Evolutionary conservation across 2,797 vertebrate genomes (phyloP).

Genomic region (Percopsis omiscomaycus): DNA sequence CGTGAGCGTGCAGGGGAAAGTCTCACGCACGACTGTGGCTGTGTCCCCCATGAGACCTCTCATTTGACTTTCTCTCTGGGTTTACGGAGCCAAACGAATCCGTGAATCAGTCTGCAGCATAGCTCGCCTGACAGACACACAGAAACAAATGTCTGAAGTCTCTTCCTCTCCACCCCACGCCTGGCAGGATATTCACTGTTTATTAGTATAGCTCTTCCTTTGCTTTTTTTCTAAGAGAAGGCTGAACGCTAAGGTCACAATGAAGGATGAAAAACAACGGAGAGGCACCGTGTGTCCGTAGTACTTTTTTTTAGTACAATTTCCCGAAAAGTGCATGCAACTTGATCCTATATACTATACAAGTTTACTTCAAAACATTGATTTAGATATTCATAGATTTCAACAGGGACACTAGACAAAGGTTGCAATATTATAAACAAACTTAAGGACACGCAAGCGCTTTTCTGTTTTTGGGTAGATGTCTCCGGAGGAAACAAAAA

Average conservation of each 20-base stretch:
- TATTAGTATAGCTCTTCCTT: slow-evolving; percentile 41
- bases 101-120: slow-evolving; percentile 13
- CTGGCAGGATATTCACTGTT: slow-evolving; percentile 38
- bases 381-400: no score
- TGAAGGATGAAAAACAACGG: slow-evolving; percentile 28
- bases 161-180: background rate
- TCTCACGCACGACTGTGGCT: background rate
- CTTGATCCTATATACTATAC: no score
- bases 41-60: background rate
- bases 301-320: no score
- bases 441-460: no score
- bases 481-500: no score
- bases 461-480: no score
- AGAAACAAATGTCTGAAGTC: slow-evolving; percentile 3
- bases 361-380: no score
- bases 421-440: no score
- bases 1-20: background rate
- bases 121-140: slow-evolving; percentile 1
- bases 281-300: slow-evolving; percentile 13
- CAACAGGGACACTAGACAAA: no score
- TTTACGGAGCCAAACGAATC: slow-evolving; percentile 17
- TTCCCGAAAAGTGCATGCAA: background rate
- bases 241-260: slow-evolving; percentile 3
- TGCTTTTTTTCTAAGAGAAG: slow-evolving; percentile 18
- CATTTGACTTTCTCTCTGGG: slow-evolving; percentile 1